Evolutionary conservation across 2,888 invertebrate genomes (phyloP), one percentile per base, ranked within the genome.

Genomic region (Erannis defoliaria): DNA sequence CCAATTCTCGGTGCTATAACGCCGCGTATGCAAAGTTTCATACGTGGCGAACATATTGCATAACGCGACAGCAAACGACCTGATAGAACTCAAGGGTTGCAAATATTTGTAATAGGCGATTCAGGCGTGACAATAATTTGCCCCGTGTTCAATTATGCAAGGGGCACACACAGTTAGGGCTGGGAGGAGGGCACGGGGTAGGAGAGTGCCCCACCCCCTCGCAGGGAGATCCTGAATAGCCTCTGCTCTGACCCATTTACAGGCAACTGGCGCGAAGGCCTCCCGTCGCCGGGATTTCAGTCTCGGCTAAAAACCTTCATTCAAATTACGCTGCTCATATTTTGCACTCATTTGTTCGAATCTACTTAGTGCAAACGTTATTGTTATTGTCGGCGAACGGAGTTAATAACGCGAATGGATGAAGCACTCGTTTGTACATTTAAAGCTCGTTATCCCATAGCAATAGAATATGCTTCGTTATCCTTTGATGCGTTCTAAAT

Each of bases 201-300:
- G 67, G 69, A 68, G 72, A 71, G 70, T 58, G 42, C 42, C 69
- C 51, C 40, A 18, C 40, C 40, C 40, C 38, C 18, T 26, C 35
- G 33, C 51, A 67, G 71, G 76, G 73, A 72, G 75, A 76, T 77
- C 78, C 81, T 85, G 85, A 86, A 87, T 87, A 85, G 88, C 89
- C 87, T 88, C 88, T 91, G 91, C 87, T 88, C 88, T 91, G 91
- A 91, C 91, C 91, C 89, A 91, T 88, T 90, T 91, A 86, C 88
- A 77, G 82, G 73, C 79, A 86, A 81, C 85, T 80, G 84, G 81
- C 80, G 80, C 80, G 80, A 79, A 84, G 81, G 80, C 81, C 78
- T 74, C 75, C 77, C 75, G 74, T 67, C 66, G 62, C 68, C 67
- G 71, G 71, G 71, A 67, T 70, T 69, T 66, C 59, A 71, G 64